Evolutionary conservation across 2,888 invertebrate genomes (phyloP).

Genomic region (Galerucella nymphaeae): DNA sequence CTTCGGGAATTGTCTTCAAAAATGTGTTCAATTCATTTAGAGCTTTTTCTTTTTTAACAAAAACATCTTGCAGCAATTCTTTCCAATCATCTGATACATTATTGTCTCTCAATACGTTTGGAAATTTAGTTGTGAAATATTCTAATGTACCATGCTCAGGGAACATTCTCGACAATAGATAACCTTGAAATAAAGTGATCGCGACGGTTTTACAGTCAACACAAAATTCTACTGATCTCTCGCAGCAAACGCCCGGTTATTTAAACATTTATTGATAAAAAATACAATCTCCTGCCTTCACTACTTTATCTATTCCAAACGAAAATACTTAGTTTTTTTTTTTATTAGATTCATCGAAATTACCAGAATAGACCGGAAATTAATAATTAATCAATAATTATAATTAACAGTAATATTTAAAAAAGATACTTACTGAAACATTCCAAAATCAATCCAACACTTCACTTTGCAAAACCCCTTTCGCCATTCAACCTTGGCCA

Average conservation of each 20-base stretch:
- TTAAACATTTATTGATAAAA: neutral
- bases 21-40: conserved; percentile 11
- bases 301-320: too few relatives aligned
- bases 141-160: neutral
- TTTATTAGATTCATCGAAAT: too few relatives aligned
- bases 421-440: too few relatives aligned
- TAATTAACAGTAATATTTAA: too few relatives aligned
- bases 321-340: too few relatives aligned
- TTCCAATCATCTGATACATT: conserved; percentile 17
- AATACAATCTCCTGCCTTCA: too few relatives aligned
- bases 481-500: too few relatives aligned
- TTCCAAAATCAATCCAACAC: too few relatives aligned
- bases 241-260: neutral
- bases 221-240: neutral
- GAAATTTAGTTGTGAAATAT: conserved; percentile 9
- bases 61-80: conserved; percentile 7
- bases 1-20: conserved; percentile 8
- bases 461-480: too few relatives aligned
- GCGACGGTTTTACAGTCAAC: too few relatives aligned
- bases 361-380: too few relatives aligned
- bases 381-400: too few relatives aligned
- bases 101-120: conserved; percentile 11
- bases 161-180: neutral
- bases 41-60: conserved; percentile 13
- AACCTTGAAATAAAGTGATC: neutral